Base-by-base conservation (phyloP, 2,888 invertebrate genomes). In the Acronicta leporina region DNA sequence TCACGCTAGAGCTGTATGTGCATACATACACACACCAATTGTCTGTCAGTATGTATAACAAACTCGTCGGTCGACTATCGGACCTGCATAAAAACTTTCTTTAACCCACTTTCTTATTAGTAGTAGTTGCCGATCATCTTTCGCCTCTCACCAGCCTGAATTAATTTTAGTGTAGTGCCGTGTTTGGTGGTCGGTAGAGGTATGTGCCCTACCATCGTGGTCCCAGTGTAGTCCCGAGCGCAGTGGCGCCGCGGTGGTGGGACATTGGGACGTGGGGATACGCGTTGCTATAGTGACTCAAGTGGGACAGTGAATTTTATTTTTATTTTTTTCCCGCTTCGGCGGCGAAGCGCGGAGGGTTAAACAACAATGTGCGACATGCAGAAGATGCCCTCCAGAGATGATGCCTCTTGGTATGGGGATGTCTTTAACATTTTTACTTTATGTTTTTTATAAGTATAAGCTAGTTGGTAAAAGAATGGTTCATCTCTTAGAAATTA, bases 81-180 rank as follows among this genome's bases (percentile, higher is more conserved):
- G 77, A 87, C 85, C 83, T 80, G 88, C 87, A 87, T 85, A 89
- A 91, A 92, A 94, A 94, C 94, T 95, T 95, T 94, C 94, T 93
- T 94, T 92, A 94, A 92, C 94, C 95, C 87, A 94, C 94, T 95
- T 95, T 94, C 94, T 88, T 89, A 84, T 82, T 83, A 80, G 86
- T 79, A 78, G 77, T 74, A 61, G 80, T 84, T 82, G 81, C 82
- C 87, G 86, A 89, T 84, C 88, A 90, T 91, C 92, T 90, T 87
- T 91, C 86, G 90, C 92, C 90, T 90, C 92, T 92, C 89, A 87
- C 91, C 80, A 80, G 70, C 83, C 71, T 82, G 87, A 84, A 82
- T 86, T 84, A 85, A 86, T 86, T 87, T 88, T 89, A 92, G 92
- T 92, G 90, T 86, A 82, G 87, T 88, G 87, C 79, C 75, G 88